Evolutionary conservation across 2,888 invertebrate genomes (phyloP).

Genomic region (Yponomeuta malinellus): DNA sequence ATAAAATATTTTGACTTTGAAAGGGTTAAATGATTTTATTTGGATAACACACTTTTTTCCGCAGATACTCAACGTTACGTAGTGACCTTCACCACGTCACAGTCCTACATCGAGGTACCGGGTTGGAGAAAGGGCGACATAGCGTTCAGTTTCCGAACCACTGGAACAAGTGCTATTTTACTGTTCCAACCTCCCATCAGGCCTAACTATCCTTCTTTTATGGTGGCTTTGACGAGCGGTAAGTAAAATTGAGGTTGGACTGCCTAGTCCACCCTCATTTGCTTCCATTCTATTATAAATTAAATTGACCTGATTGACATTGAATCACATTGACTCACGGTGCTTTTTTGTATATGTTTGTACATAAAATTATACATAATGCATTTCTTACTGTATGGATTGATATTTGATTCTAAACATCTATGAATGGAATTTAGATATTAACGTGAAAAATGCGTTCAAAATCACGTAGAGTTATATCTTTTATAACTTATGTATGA

Average conservation of each 20-base stretch:
- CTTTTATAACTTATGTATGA: no score
- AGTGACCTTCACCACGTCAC: slow-evolving; percentile 94
- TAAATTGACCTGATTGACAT: no score
- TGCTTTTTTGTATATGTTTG: background rate
- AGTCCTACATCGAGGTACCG: slow-evolving; percentile 94
- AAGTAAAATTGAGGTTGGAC: slow-evolving; percentile 27
- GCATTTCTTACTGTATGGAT: no score
- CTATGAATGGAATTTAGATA: no score
- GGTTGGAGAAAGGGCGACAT: slow-evolving; percentile 96
- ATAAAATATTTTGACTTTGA: no score
- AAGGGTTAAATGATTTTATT: no score
- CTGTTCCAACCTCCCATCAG: slow-evolving; percentile 93
- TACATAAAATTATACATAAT: background rate
- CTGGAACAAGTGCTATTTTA: slow-evolving; percentile 91
- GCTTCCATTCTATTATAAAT: no score
- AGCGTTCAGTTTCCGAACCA: slow-evolving; percentile 94
- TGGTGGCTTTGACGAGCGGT: slow-evolving; percentile 92
- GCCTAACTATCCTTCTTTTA: slow-evolving; percentile 92
- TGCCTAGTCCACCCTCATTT: background rate
- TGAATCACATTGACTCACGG: no score
- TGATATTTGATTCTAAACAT: no score
- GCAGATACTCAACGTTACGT: slow-evolving; percentile 93
- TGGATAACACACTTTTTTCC: background rate
- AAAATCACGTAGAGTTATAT: no score
- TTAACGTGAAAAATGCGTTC: no score